Evolutionary conservation across 2,797 vertebrate genomes (phyloP).

Genomic region (Pseudopleuronectes americanus): DNA sequence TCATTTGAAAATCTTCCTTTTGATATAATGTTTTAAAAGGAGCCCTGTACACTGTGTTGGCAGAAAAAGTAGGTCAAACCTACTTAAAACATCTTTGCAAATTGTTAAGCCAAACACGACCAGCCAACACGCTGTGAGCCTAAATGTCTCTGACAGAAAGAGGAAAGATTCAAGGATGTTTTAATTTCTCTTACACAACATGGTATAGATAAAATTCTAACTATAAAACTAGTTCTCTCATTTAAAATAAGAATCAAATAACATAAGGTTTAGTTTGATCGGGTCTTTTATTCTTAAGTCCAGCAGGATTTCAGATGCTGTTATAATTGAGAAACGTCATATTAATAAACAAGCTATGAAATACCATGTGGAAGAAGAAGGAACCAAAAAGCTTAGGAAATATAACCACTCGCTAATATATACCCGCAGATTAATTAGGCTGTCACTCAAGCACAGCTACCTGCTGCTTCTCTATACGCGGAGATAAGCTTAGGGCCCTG

Average conservation of each 20-base stretch:
- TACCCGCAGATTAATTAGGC: constrained; percentile 30
- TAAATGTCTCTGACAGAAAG: constrained; percentile 23
- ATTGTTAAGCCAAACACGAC: constrained; percentile 44
- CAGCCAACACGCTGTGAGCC: constrained; percentile 38
- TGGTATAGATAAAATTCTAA: constrained; percentile 5
- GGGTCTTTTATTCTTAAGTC: constrained; percentile 1
- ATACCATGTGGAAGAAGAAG: not conserved
- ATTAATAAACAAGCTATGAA: constrained; percentile 9
- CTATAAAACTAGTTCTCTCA: constrained; percentile 1
- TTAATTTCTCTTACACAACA: not conserved
- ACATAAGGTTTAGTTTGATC: constrained; percentile 3
- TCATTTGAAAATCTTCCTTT: constrained; percentile 13
- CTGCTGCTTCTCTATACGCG: constrained; percentile 53
- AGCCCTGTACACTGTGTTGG: constrained; percentile 21
- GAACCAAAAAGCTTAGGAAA: constrained; percentile 5
- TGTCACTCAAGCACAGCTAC: constrained; percentile 54
- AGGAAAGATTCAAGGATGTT: constrained; percentile 18
- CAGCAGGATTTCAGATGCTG: constrained; percentile 15
- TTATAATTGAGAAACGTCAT: constrained; percentile 5
- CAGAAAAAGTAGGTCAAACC: constrained; percentile 65
- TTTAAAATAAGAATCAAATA: not conserved
- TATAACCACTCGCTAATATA: constrained; percentile 8
- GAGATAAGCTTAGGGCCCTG: constrained; percentile 51
- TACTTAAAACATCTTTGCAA: constrained; percentile 62
- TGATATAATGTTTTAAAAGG: constrained; percentile 16